Evolutionary conservation across 2,797 vertebrate species (phyloP).

Genomic region (Gymnoscopelus braueri): DNA sequence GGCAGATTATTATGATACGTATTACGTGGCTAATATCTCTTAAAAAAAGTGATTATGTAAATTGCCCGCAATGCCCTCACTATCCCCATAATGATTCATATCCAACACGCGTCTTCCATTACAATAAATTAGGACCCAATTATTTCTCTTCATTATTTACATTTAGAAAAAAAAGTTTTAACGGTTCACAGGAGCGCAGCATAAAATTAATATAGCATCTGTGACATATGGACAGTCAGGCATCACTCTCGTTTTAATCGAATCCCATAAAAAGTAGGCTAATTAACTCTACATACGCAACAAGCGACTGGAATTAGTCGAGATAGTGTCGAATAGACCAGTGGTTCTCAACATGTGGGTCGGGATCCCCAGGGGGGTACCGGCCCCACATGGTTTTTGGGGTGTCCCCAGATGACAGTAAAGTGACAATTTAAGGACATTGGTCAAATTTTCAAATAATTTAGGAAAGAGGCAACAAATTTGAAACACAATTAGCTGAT

Average conservation of each 20-base stretch:
- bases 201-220: conserved; percentile 46
- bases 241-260: conserved; percentile 7
- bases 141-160: conserved; percentile 40
- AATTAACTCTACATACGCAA: background rate
- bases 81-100: background rate
- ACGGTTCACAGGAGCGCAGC: conserved; percentile 21
- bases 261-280: background rate
- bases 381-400: too few species aligned
- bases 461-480: too few species aligned
- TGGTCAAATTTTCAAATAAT: too few species aligned
- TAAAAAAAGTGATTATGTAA: conserved; percentile 53
- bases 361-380: too few species aligned
- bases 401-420: too few species aligned
- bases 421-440: too few species aligned
- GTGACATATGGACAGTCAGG: conserved; percentile 49
- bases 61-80: conserved; percentile 53
- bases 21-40: conserved; percentile 37
- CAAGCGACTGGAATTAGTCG: background rate
- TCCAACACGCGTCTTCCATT: conserved; percentile 11
- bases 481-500: too few species aligned
- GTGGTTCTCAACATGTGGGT: too few species aligned
- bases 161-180: conserved; percentile 25
- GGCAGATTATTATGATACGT: conserved; percentile 44
- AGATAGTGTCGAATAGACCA: too few species aligned
- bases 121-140: background rate